Evolutionary conservation across 2,797 vertebrate genomes (phyloP).

Genomic region (Darevskia mixta): DNA sequence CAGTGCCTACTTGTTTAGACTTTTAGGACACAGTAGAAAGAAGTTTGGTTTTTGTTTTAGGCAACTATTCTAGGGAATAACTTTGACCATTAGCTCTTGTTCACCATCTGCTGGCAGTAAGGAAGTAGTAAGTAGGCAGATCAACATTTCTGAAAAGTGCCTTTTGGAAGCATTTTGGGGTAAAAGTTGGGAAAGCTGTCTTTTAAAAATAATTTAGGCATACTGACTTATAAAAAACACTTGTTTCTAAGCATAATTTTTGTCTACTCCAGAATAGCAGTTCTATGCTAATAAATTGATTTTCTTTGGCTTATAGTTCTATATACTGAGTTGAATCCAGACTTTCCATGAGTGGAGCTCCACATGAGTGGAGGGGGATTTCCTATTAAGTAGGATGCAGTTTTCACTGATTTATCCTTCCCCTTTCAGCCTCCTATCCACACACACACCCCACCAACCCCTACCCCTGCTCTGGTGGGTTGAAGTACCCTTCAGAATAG

Average conservation of each 20-base stretch:
- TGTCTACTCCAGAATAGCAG: neutral
- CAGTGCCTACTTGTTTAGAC: conserved; percentile 33
- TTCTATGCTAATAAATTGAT: neutral
- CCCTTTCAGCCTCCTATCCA: neutral
- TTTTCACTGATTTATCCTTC: neutral
- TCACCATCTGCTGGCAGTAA: conserved; percentile 74
- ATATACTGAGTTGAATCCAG: neutral
- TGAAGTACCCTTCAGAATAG: too few species aligned
- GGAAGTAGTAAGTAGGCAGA: conserved; percentile 38
- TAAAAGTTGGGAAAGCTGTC: neutral
- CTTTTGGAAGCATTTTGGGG: neutral
- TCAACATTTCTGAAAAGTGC: neutral
- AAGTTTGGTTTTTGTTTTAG: conserved; percentile 43
- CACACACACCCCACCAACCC: too few species aligned
- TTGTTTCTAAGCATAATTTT: neutral
- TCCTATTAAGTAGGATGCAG: too few species aligned
- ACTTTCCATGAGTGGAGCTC: neutral
- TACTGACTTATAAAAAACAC: neutral
- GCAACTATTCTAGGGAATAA: conserved; percentile 9
- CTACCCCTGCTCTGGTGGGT: too few species aligned
- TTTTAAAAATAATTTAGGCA: conserved; percentile 1
- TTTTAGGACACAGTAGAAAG: conserved; percentile 32
- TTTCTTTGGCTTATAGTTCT: neutral
- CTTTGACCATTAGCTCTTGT: conserved; percentile 69
- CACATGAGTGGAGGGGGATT: neutral